Evolutionary conservation across 2,888 invertebrate species (phyloP), one percentile per base, ranked within the genome.

Genomic region (Tachina fera): DNA sequence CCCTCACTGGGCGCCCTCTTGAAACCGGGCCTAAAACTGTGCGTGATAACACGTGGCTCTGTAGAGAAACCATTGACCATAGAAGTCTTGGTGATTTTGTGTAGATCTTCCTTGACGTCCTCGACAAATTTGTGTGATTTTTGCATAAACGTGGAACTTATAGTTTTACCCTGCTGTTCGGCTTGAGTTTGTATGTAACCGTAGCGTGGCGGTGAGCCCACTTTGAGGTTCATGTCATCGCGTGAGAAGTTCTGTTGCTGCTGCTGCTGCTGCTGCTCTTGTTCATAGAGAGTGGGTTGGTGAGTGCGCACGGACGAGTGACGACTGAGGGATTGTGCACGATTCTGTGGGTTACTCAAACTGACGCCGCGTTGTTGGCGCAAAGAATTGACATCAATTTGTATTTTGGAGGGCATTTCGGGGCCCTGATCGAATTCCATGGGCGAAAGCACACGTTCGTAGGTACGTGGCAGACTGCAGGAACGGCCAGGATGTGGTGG

Each of bases 121-220:
- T 94, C 94, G 43, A 95, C 94, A 90, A 96, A 96, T 89, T 95
- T 94, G 90, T 95, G 95, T 1, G 96, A 95, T 90, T 95, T 96
- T 63, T 95, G 94, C 89, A 95, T 95, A 91, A 96, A 96, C 83
- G 94, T 94, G 84, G 94, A 94, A 41, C 95, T 95, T 95, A 96
- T 95, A 85, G 94, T 94, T 88, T 93, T 94, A 93, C 95, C 95
- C 89, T 95, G 94, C n/a, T 94, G 93, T 74, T 90, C 91, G 1
- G 90, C 91, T 61, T 91, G 92, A 14, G 93, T 92, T 60, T 94
- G 93, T 68, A 94, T 91, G 88, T 93, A 95, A 65, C 94, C 94
- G 83, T 94, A 94, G 87, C 95, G 94, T 0, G 95, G 95, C 43
- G 95, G 94, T 58, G 95, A 94, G 16, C 95, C 95, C 1, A 94